Conservation (phyloP, 2,888 invertebrate species). For the Omphaloscelis lunosa region DNA sequence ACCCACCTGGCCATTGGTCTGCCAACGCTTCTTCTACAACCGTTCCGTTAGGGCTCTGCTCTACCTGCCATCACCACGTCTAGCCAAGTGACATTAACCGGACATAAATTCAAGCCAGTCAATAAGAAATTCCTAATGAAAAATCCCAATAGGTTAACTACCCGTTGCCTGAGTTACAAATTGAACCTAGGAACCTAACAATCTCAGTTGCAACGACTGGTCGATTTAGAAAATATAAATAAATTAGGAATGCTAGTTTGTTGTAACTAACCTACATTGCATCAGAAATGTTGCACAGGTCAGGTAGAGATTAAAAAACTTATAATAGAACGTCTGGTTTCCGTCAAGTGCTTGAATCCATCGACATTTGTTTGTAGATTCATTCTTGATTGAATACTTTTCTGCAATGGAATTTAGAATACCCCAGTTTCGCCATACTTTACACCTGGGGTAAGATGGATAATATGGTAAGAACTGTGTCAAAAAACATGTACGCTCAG, state of each 20-base stretch:
- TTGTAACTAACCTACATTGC: slow-evolving; percentile 35
- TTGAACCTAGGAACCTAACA: background rate
- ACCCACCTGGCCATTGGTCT: background rate
- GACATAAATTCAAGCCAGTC: background rate
- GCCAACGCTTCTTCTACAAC: background rate
- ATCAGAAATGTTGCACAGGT: slow-evolving; percentile 24
- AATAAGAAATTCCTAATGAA: background rate
- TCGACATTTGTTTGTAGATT: slow-evolving; percentile 14
- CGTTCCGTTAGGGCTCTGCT: background rate
- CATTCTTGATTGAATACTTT: slow-evolving; percentile 24
- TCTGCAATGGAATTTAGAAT: slow-evolving; percentile 23
- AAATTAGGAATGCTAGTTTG: background rate
- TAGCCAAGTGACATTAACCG: background rate
- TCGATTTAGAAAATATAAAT: background rate
- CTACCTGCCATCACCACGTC: background rate
- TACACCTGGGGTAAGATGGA: slow-evolving; percentile 4
- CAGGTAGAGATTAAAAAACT: slow-evolving; percentile 22
- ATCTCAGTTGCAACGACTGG: background rate
- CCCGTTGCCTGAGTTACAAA: background rate
- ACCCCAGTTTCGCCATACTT: slow-evolving; percentile 11
- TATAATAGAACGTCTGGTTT: slow-evolving; percentile 32
- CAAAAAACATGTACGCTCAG: too few species aligned
- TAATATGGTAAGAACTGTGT: background rate
- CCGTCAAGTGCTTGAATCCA: slow-evolving; percentile 19
- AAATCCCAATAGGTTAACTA: background rate